phyloP scores from a whole-genome alignment of 2,797 vertebrate species.

The Cichlasoma orientale region DNA sequence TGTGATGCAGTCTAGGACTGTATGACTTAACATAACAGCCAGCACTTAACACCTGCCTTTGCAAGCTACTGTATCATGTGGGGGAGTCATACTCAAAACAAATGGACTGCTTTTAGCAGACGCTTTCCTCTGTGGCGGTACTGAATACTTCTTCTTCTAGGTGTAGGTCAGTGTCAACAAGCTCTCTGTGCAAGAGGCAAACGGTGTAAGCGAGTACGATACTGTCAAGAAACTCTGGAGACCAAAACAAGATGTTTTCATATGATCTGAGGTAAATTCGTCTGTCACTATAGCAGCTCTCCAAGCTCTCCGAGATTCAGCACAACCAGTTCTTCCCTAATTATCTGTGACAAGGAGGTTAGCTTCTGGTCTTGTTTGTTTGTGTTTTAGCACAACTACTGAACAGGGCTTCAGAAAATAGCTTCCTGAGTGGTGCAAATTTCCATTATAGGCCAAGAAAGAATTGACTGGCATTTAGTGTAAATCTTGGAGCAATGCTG shows the following conservation, averaged over 20 bases:
- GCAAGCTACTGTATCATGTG: slow-evolving; percentile 9
- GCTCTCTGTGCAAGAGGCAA: slow-evolving; percentile 42
- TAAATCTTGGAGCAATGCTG: not conserved
- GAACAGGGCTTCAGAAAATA: not conserved
- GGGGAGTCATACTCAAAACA: slow-evolving; percentile 24
- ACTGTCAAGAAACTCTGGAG: slow-evolving; percentile 21
- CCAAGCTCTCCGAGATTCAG: slow-evolving; percentile 1
- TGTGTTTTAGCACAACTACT: not conserved
- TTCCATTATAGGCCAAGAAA: not conserved
- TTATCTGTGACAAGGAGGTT: not conserved
- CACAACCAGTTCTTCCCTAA: not conserved
- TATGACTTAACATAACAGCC: slow-evolving; percentile 23
- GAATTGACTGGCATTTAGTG: not conserved
- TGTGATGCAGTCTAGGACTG: not conserved
- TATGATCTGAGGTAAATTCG: slow-evolving; percentile 30
- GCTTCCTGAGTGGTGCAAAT: not conserved
- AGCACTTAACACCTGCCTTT: slow-evolving; percentile 36
- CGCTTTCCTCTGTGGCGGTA: slow-evolving; percentile 26
- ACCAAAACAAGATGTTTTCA: slow-evolving; percentile 21
- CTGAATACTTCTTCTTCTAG: slow-evolving; percentile 40
- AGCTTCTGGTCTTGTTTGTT: slow-evolving; percentile 2
- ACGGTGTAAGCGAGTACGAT: slow-evolving; percentile 38
- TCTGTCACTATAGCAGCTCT: not conserved
- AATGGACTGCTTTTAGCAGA: slow-evolving; percentile 32
- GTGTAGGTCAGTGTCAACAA: slow-evolving; percentile 61